Evolutionary conservation across 2,113 vertebrate species (phyloP), one percentile per base, ranked within the genome.

Genomic region (Nothoprocta perdicaria): DNA sequence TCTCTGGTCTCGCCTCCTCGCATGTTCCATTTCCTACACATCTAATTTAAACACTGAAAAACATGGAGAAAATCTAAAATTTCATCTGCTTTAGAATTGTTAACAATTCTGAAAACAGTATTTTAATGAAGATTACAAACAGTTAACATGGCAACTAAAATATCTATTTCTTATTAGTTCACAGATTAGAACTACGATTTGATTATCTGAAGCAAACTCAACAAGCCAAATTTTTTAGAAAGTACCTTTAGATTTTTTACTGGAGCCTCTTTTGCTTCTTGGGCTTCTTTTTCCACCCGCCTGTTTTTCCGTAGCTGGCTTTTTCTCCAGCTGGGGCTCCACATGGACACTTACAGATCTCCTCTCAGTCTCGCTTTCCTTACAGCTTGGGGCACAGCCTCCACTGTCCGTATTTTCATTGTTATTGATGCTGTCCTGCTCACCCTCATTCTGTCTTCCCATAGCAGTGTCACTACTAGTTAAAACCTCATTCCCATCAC

Each of bases 391-490:
- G 8, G 60, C 61, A 72, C 57, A 93, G 62, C 85, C 91, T 83
- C 61, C 94, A 69, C 72, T 71, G 81, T 96, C 94, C 55, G 86
- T 83, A 58, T 90, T 96, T 77, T 98, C 97, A 58, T 98, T 98
- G 73, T 98, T 98, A 96, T 98, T 98, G 81, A 98, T 96, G 94
- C 94, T 98, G 94, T 98, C 98, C 95, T 98, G 98, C 35, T 97
- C 94, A 41, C 86, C 94, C 81, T 58, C 94, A 38, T 82, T 23
- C 6, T 97, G 92, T 27, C 10, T 91, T 83, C 97, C 98, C 96
- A 97, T 97, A 27, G 84, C 66, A 45, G 72, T 14, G 33, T 80
- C 81, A 12, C 88, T 87, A 62, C 82, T 53, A n/a, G 82, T 97
- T 90, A 98, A 80, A 90, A 26, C 38, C 38, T 94, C 91, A 50